Percentiles rank a stretch among this genome's conserved stretches.
Evolutionary conservation across 2,888 invertebrate genomes (phyloP).

Genomic region (Cheilosia variabilis): DNA sequence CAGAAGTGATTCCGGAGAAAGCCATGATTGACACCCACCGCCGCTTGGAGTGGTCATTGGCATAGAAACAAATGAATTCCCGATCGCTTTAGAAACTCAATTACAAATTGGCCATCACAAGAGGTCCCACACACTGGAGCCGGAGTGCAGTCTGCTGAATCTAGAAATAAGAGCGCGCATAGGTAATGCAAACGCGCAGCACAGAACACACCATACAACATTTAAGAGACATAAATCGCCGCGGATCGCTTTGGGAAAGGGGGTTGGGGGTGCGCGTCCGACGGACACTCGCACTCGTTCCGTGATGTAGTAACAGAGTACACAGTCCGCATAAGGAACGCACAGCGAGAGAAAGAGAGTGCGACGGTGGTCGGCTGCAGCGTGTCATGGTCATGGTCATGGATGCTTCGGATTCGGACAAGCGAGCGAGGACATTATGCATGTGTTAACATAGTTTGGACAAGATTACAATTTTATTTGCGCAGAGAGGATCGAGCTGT

Average conservation of each 20-base stretch:
- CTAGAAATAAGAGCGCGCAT: slow-evolving; percentile 32
- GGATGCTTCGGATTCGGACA: slow-evolving; percentile 15
- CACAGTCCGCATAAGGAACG: slow-evolving; percentile 56
- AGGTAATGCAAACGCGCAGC: not conserved
- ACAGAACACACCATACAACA: slow-evolving; percentile 41
- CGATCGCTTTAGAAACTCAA: slow-evolving; percentile 71
- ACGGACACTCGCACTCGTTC: slow-evolving; percentile 57
- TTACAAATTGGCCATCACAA: slow-evolving; percentile 65
- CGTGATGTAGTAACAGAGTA: slow-evolving; percentile 40
- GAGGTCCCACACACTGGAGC: slow-evolving; percentile 28
- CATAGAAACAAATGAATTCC: slow-evolving; percentile 70
- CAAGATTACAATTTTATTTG: slow-evolving; percentile 75
- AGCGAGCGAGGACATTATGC: slow-evolving; percentile 72
- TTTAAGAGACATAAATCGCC: slow-evolving; percentile 67
- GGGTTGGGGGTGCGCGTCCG: slow-evolving; percentile 28
- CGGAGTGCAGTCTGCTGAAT: slow-evolving; percentile 28
- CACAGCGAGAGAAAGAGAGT: slow-evolving; percentile 24
- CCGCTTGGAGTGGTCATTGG: slow-evolving; percentile 54
- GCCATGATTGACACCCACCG: slow-evolving; percentile 24
- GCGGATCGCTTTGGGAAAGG: slow-evolving; percentile 1
- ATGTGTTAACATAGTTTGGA: slow-evolving; percentile 75
- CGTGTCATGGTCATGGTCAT: slow-evolving; percentile 30
- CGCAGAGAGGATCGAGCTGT: slow-evolving; percentile 4
- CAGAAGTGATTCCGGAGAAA: slow-evolving; percentile 13
- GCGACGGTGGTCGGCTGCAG: not conserved